Evolutionary conservation across 2,797 vertebrate genomes (phyloP), one percentile per base, ranked within the genome.

Genomic region (Staurois parvus): DNA sequence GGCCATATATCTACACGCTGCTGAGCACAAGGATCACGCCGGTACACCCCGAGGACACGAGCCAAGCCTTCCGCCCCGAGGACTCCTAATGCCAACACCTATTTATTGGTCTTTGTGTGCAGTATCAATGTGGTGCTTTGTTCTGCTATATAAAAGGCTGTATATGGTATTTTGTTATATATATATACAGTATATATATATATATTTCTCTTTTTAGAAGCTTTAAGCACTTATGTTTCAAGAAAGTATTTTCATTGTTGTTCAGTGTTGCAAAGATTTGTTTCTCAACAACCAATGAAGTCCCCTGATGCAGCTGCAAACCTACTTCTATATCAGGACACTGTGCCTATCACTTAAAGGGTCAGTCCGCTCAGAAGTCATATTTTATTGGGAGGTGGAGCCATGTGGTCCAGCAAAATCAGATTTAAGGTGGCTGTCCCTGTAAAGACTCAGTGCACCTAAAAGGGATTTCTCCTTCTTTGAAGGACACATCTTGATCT

Each of bases 1-100:
- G 98, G 98, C 97, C 97, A 0, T 97, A 98, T 2, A 96, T 99
- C 92, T 97, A 96, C 91, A 93, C 94, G 0, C 95, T 99, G 81
- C 94, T 99, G 88, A 96, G 92, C 76, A 91, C 92, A 88, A 98
- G 95, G 94, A 96, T 98, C 88, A 91, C 94, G 1, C 91, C 93
- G 0, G 9, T 93, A 73, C 92, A 92, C 2, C 79, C 92, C 0
- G 93, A 93, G 0, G 87, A 94, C 88, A 93, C 92, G 26, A 90
- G 93, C 88, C 93, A 86, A 90, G 15, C 79, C 52, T 74, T 72
- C 56, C 1, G 21, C 30, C 68, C 68, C 74, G 82, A 89, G 91
- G 90, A 89, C 52, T 86, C 76, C 72, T 89, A 89, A 80, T 11
- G 21, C 52, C 79, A 0, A 9, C 75, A 29, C 0, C 69, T 9